Percentiles rank a stretch among this genome's conserved stretches.
These are phyloP conservation scores for Acanthiza pusilla DNA, from an alignment of 2,797 vertebrate species.

Conservation along the genomic window DNA sequence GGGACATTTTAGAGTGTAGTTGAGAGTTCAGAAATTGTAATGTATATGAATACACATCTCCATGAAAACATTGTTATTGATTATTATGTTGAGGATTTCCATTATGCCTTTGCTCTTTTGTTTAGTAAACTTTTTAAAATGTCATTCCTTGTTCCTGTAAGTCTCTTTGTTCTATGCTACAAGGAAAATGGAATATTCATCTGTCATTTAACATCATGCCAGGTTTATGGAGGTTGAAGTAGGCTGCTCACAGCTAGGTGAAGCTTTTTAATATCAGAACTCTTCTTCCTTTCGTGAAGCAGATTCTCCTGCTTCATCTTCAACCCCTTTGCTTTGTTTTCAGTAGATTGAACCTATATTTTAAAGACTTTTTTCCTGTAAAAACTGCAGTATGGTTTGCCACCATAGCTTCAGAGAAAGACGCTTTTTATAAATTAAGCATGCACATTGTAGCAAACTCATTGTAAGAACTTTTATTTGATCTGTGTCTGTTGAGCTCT, in stretches of 20 bases:
- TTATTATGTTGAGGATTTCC: neutral
- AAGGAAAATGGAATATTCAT: neutral
- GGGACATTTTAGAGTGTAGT: neutral
- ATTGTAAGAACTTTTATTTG: neutral
- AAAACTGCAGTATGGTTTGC: neutral
- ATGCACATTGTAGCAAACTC: neutral
- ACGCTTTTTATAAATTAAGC: neutral
- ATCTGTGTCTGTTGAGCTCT: neutral
- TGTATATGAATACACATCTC: neutral
- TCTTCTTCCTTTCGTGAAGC: neutral
- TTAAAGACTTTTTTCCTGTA: neutral
- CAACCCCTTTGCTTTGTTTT: neutral
- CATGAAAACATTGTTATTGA: neutral
- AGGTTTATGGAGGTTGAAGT: neutral
- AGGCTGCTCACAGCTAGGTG: rapidly evolving
- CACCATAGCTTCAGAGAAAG: neutral
- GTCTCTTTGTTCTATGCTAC: neutral
- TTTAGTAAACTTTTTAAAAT: neutral
- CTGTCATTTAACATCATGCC: neutral
- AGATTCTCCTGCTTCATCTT: neutral
- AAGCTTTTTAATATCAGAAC: neutral
- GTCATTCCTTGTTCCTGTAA: neutral
- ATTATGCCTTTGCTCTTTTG: neutral
- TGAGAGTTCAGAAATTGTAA: neutral
- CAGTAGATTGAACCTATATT: neutral